Evolutionary conservation across 1,140 invertebrate species (phyloP).

Genomic region (Oncopodura yosiiana): DNA sequence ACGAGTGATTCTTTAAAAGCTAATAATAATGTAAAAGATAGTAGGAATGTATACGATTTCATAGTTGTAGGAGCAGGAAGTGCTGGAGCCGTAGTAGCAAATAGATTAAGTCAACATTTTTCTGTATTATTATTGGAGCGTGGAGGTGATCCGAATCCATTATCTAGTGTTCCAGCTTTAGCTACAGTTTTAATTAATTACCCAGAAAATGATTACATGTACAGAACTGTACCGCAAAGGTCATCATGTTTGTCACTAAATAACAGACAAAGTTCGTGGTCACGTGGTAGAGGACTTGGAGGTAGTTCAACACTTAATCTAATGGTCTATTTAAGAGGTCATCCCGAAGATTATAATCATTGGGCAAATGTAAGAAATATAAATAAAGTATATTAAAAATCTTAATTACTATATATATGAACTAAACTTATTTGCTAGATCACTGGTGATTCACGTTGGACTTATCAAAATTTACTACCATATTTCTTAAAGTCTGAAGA

Average conservation of each 20-base stretch:
- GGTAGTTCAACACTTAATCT: slow-evolving; percentile 50
- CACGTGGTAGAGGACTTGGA: slow-evolving; percentile 47
- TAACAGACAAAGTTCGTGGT: slow-evolving; percentile 39
- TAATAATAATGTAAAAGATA: slow-evolving; percentile 1
- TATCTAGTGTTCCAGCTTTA: slow-evolving; percentile 45
- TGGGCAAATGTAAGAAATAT: slow-evolving; percentile 46
- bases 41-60: slow-evolving; percentile 29
- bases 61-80: slow-evolving; percentile 46
- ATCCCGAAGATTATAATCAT: slow-evolving; percentile 52
- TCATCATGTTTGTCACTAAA: slow-evolving; percentile 46
- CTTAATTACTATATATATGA: neutral
- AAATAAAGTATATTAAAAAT: neutral
- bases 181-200: slow-evolving; percentile 48
- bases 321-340: slow-evolving; percentile 56
- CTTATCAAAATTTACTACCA: slow-evolving; percentile 46
- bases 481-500: slow-evolving; percentile 47
- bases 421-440: slow-evolving; percentile 11
- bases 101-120: slow-evolving; percentile 42
- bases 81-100: slow-evolving; percentile 47
- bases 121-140: slow-evolving; percentile 44
- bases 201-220: slow-evolving; percentile 56
- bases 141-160: slow-evolving; percentile 39
- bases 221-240: slow-evolving; percentile 50
- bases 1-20: slow-evolving; percentile 13
- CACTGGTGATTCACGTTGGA: slow-evolving; percentile 37